Conservation (phyloP, 2,888 invertebrate genomes). For the Homarus gammarus region DNA sequence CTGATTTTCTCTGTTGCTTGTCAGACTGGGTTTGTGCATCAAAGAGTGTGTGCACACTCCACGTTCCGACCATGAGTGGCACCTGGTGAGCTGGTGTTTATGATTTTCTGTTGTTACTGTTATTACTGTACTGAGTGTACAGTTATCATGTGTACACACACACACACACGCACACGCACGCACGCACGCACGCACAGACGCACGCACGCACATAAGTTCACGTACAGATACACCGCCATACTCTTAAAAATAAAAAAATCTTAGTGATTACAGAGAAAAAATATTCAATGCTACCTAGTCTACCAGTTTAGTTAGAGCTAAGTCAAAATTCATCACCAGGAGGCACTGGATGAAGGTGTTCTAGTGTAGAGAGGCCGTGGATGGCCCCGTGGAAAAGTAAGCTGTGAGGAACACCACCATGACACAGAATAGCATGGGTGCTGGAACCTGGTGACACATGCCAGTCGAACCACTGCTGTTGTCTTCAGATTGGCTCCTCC, state of each 20-base stretch:
- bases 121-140: no score
- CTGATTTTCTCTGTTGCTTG: no score
- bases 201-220: neutral
- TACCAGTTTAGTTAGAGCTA: neutral
- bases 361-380: neutral
- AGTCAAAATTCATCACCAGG: neutral
- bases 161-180: neutral
- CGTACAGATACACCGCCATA: no score
- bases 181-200: neutral
- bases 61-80: no score
- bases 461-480: neutral
- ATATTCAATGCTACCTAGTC: no score
- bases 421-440: neutral
- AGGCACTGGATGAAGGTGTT: neutral
- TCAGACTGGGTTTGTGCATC: no score
- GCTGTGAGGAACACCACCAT: neutral
- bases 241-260: neutral
- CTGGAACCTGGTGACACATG: neutral
- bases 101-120: no score
- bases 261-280: no score
- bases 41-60: no score
- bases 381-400: neutral
- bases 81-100: no score
- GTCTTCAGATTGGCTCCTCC: neutral
- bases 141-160: neutral